These are phyloP conservation scores for Peromyscus maniculatus DNA, from an alignment of 2,113 vertebrate genomes.

Conservation along the genomic window DNA sequence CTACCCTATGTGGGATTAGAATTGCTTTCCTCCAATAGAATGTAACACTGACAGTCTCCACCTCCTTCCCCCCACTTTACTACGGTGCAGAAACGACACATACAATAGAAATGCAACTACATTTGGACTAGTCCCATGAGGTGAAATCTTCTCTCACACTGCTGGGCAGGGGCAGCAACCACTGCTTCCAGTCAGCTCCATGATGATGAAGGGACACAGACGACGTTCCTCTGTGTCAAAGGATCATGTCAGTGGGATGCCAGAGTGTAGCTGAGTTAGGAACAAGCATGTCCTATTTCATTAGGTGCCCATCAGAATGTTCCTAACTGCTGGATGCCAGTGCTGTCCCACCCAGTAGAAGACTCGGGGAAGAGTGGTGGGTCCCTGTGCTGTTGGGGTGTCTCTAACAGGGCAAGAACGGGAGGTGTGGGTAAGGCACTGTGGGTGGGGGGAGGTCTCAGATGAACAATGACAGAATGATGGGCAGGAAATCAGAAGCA, in stretches of 20 bases:
- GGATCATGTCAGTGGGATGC: background rate
- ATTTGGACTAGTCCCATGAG: background rate
- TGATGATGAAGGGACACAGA: background rate
- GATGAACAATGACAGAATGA: background rate
- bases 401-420: accelerated
- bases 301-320: background rate
- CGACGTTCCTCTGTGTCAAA: background rate
- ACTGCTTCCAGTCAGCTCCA: background rate
- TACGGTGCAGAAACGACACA: background rate
- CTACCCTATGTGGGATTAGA: background rate
- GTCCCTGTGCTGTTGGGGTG: background rate
- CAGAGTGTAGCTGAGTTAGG: background rate
- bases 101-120: background rate
- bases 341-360: background rate
- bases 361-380: background rate
- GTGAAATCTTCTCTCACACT: background rate
- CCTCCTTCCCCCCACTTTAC: too few relatives aligned
- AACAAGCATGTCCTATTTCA: accelerated
- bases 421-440: background rate
- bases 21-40: background rate
- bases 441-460: background rate
- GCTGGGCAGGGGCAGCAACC: background rate
- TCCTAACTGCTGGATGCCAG: background rate
- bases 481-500: background rate
- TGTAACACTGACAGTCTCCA: background rate